Base-by-base conservation (phyloP, 2,797 vertebrate species). In the Vireo griseus region DNA sequence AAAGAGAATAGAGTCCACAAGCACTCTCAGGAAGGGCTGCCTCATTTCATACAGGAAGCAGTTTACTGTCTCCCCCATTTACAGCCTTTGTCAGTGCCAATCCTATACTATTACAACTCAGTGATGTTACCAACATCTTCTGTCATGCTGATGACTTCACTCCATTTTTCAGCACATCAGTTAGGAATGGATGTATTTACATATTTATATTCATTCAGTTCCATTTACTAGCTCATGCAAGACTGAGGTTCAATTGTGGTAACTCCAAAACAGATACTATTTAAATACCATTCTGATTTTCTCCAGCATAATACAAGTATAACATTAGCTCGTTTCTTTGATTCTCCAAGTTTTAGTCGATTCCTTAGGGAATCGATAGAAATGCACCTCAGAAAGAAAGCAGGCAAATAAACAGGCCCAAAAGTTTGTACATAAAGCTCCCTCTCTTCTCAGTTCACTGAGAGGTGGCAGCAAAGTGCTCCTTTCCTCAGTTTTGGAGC, bases 401-500 rank as follows among this genome's bases (percentile, higher is more conserved):
- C 13, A 68, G 58, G 16, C 14, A 77, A 65, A 50, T 25, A 67
- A 88, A 55, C 5, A 61, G 19, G 21, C 20, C 57, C 45, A 54
- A 37, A 80, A 42, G 19, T 62, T 85, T 58, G 42, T 25, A 78
- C 9, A 19, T 29, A 21, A 31, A 42, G 66, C 20, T 94, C 28
- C 59, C 20, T 47, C 44, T 86, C 73, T 58, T 54, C 68, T 39
- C 19, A 31, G 14, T 28, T 88, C 66, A 86, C 83, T 88, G 89
- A 68, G 61, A 94, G 93, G 65, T 85, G 91, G 84, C 91, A 95
- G 93, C 91, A 92, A 91, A 95, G 81, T 73, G 71, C 67, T 94
- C 92, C 59, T 76, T 66, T 62, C 81, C 40, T 58, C 58, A 73
- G 8, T 44, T 79, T 79, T 71, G 69, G 59, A 76, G 74, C 78